Conservation (phyloP, 2,888 invertebrate genomes). For the Julus scandinavius region DNA sequence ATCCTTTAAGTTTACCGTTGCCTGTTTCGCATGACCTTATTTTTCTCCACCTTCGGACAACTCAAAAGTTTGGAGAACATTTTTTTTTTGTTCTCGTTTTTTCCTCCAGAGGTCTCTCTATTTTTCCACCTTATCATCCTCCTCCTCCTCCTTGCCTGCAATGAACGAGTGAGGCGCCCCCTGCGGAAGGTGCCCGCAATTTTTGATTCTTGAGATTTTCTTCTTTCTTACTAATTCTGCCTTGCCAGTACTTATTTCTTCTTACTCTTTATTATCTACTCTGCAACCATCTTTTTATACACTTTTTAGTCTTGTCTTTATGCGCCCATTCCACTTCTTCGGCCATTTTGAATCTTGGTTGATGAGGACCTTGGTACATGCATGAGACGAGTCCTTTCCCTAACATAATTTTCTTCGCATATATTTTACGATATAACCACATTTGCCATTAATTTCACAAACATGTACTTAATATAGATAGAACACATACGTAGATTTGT, state of each 20-base stretch:
- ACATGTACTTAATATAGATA: too few relatives aligned
- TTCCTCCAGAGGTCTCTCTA: constrained; percentile 26
- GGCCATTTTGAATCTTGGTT: not conserved
- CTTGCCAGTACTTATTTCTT: constrained; percentile 40
- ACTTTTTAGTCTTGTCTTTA: not conserved
- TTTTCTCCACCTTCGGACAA: not conserved
- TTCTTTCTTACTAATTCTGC: not conserved
- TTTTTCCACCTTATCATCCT: not conserved
- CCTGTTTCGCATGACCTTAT: not conserved
- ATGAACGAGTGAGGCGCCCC: constrained; percentile 45
- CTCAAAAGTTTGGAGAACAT: not conserved
- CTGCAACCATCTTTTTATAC: not conserved
- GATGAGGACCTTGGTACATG: not conserved
- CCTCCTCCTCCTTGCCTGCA: constrained; percentile 19
- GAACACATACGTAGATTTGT: too few relatives aligned
- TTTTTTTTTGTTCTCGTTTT: not conserved
- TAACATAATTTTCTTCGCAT: not conserved
- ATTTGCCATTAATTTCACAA: too few relatives aligned
- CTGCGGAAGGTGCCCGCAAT: constrained; percentile 50
- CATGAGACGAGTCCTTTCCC: not conserved
- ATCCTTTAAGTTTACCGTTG: not conserved
- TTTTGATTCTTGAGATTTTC: not conserved
- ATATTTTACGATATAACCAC: too few relatives aligned
- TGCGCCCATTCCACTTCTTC: not conserved
- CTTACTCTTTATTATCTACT: constrained; percentile 52